Percentiles rank a stretch among this genome's conserved stretches.
These are phyloP conservation scores for Argya squamiceps DNA, from an alignment of 2,797 vertebrate species.

Conservation along the genomic window DNA sequence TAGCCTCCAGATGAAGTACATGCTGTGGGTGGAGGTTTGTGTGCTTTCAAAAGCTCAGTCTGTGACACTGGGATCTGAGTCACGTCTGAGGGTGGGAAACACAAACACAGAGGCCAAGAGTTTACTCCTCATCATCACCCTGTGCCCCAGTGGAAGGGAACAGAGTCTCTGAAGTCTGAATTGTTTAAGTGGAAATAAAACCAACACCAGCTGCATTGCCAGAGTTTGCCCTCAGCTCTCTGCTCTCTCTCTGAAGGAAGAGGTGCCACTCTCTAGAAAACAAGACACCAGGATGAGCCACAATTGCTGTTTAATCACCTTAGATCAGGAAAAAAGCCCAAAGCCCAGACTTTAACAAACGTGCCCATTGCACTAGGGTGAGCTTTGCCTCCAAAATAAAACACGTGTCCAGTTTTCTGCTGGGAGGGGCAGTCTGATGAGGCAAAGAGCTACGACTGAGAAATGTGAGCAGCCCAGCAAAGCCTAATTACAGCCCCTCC, in stretches of 20 bases:
- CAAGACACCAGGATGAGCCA: not conserved
- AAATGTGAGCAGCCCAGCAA: not conserved
- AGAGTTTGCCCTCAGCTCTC: not conserved
- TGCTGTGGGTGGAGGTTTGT: rapidly evolving
- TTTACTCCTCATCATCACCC: not conserved
- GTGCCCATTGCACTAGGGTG: not conserved
- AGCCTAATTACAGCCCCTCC: not conserved
- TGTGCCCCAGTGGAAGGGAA: not conserved
- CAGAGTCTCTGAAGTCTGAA: not conserved
- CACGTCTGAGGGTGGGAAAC: not conserved
- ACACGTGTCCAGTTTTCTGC: not conserved
- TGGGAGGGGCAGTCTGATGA: not conserved
- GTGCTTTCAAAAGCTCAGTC: not conserved
- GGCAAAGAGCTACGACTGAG: rapidly evolving
- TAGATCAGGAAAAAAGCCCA: not conserved
- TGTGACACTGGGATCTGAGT: not conserved
- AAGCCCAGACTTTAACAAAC: not conserved
- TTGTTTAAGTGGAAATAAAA: not conserved
- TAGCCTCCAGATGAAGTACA: not conserved
- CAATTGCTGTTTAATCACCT: not conserved
- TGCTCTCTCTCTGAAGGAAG: not conserved
- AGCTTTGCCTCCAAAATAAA: not conserved
- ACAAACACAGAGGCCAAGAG: not conserved
- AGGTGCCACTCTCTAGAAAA: not conserved
- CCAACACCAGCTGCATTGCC: not conserved